phyloP scores from a whole-genome alignment of 1,140 invertebrate genomes.

The Nautilus pompilius region DNA sequence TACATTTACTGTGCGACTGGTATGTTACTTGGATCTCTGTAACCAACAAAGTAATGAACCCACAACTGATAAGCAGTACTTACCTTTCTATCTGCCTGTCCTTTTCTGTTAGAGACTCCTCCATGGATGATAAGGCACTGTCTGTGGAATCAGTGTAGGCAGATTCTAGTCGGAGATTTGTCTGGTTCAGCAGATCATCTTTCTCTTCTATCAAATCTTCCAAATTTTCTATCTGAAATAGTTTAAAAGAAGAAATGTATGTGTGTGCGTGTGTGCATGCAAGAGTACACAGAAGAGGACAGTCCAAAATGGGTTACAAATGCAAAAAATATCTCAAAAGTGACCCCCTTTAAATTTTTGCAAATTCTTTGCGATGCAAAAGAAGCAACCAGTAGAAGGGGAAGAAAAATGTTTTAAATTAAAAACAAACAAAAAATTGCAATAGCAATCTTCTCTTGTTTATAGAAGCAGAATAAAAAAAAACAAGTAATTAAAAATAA shows the following conservation, averaged over 20 bases:
- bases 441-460: no score
- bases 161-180: slow-evolving; percentile 78
- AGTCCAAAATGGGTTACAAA: neutral
- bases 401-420: no score
- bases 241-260: neutral
- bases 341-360: no score
- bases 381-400: no score
- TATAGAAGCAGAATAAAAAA: no score
- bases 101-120: slow-evolving; percentile 94
- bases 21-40: neutral
- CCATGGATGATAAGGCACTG: slow-evolving; percentile 81
- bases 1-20: slow-evolving; percentile 1
- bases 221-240: slow-evolving; percentile 86
- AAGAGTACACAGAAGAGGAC: neutral
- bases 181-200: slow-evolving; percentile 96
- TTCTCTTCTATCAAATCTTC: slow-evolving; percentile 97
- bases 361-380: no score
- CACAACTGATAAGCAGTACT: no score
- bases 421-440: no score
- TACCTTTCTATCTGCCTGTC: slow-evolving; percentile 61
- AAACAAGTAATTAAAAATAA: no score
- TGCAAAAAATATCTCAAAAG: neutral
- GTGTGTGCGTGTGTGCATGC: neutral
- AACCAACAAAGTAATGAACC: no score
- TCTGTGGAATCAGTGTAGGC: slow-evolving; percentile 37